Evolutionary conservation across 2,797 vertebrate species (phyloP), one percentile per base, ranked within the genome.

Genomic region (Pygocentrus nattereri): DNA sequence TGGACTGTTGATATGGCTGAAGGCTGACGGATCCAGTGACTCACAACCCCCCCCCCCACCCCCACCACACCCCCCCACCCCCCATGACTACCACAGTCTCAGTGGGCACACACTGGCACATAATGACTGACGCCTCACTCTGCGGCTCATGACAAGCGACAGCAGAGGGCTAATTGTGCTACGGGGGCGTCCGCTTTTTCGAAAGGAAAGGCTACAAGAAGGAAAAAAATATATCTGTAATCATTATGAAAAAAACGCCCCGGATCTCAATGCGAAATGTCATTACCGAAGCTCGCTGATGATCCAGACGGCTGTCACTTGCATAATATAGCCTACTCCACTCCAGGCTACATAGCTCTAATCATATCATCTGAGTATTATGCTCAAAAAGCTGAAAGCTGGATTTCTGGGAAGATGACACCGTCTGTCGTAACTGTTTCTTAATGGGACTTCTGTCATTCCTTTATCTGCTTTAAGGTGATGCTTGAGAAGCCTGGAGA

Each of bases 241-340:
- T 88, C 79, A 62, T 74, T 82, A 34, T 74, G 52, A 80, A 76
- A 81, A 85, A 79, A 78, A 15, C 78, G 81, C 78, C 79, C 84
- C 87, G 86, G 89, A 89, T 91, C 87, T 82, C 81, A 87, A 88
- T 85, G 82, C 79, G 80, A 82, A 80, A 82, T 54, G 62, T 73
- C 31, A 64, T 25, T 80, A 41, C 69, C 21, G 30, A 58, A 65
- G 21, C 72, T 59, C 34, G 74, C 27, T 78, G 47, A 79, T 76
- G n/a, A 69, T 41, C 25, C 50, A 80, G 78, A 80, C 23, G 54
- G 23, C 50, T 73, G 50, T 34, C 50, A 15, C 64, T 62, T 84
- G 34, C 65, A 67, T 82, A 64, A 82, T 62, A 58, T 50, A 23
- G 58, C 70, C 80, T 76, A 78, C 75, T 83, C 49, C 56, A 62